Evolutionary conservation across 2,113 vertebrate genomes (phyloP).

Genomic region (Pterocles orientalis): DNA sequence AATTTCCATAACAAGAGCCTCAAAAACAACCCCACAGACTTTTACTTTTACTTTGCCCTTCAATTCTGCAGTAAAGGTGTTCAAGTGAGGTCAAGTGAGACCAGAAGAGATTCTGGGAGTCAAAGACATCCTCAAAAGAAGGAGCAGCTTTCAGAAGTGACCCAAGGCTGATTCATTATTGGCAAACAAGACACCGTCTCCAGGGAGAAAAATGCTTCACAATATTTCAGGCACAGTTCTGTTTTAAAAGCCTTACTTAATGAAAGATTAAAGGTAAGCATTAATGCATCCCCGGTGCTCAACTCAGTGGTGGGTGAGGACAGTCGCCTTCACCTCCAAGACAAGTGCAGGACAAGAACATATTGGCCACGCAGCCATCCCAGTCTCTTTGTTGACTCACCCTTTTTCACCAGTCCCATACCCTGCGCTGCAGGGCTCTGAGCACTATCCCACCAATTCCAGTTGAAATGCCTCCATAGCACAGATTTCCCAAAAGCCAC

Average conservation of each 20-base stretch:
- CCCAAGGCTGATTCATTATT: fast-evolving
- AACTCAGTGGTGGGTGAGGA: neutral
- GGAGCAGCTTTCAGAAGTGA: neutral
- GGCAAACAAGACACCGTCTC: neutral
- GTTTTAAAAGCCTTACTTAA: neutral
- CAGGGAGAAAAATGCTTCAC: neutral
- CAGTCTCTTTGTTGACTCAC: fast-evolving
- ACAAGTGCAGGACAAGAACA: neutral
- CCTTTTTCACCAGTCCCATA: neutral
- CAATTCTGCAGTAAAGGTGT: neutral
- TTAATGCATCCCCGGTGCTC: neutral
- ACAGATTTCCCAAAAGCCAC: neutral
- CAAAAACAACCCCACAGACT: neutral
- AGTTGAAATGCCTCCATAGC: neutral
- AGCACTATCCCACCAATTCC: neutral
- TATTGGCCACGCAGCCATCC: neutral
- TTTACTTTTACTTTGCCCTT: neutral
- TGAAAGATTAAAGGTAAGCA: neutral
- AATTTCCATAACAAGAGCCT: neutral
- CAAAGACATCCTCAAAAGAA: neutral
- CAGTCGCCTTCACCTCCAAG: neutral
- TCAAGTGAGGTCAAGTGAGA: neutral
- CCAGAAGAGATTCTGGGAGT: neutral
- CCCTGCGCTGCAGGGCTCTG: neutral
- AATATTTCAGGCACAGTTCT: neutral